phyloP scores from a whole-genome alignment of 1,140 invertebrate genomes.

The Vollenhovia emeryi region DNA sequence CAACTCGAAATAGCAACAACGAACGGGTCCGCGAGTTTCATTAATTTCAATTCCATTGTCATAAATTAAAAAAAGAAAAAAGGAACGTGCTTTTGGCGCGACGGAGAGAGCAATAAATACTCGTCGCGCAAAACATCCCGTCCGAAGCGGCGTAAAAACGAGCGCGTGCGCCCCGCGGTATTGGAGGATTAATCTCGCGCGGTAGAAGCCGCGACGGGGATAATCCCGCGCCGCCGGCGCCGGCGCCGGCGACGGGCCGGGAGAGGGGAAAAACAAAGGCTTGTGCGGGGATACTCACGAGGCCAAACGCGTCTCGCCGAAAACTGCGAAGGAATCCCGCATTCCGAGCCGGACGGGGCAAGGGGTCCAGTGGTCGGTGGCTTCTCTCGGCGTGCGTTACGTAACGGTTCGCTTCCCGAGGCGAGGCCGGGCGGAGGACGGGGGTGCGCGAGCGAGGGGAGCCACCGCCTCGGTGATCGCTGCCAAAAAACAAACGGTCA shows the following conservation, averaged over 20 bases:
- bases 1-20: neutral
- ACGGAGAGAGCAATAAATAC: neutral
- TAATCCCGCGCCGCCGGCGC: neutral
- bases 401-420: slow-evolving; percentile 47
- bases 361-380: slow-evolving; percentile 46
- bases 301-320: slow-evolving; percentile 54
- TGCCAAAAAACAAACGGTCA: slow-evolving; percentile 63
- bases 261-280: slow-evolving; percentile 4
- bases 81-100: too few species aligned
- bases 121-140: neutral
- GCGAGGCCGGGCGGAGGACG: neutral
- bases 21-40: neutral
- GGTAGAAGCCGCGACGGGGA: neutral
- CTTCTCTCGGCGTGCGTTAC: slow-evolving; percentile 54
- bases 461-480: neutral
- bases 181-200: slow-evolving; percentile 9
- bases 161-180: neutral
- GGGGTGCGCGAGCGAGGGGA: neutral
- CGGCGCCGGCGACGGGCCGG: neutral
- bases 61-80: neutral
- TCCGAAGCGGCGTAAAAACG: neutral
- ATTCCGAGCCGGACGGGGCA: slow-evolving; percentile 65
- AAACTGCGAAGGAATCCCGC: slow-evolving; percentile 61
- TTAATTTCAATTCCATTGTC: neutral
- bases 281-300: slow-evolving; percentile 60